These are phyloP conservation scores for Lasioglossum lativentre DNA, from an alignment of 2,888 invertebrate genomes.

Conservation along the genomic window DNA sequence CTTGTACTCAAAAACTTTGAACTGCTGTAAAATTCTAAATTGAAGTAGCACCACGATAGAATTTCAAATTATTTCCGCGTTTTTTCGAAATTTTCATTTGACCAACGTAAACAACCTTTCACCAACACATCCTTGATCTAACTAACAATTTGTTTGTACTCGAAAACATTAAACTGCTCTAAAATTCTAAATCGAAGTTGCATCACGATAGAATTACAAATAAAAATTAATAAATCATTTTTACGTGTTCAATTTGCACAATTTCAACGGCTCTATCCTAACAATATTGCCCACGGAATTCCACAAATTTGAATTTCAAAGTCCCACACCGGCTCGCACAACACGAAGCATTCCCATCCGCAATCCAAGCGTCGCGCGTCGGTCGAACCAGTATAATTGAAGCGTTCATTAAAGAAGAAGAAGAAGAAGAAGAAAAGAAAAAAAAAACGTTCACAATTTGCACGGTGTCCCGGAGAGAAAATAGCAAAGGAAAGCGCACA, in stretches of 20 bases:
- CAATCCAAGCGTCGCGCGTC: background rate
- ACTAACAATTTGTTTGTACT: background rate
- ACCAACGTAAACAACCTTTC: too few relatives aligned
- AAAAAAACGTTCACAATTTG: background rate
- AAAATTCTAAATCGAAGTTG: background rate
- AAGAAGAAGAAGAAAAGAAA: too few relatives aligned
- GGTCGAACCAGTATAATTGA: background rate
- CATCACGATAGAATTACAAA: too few relatives aligned
- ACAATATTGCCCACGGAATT: background rate
- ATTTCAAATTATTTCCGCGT: too few relatives aligned
- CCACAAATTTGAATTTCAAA: background rate
- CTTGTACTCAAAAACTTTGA: background rate
- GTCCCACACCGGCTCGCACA: background rate
- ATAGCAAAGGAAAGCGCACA: conserved; percentile 26
- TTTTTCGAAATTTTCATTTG: too few relatives aligned
- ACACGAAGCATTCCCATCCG: background rate
- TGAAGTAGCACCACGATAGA: too few relatives aligned
- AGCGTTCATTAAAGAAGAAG: background rate
- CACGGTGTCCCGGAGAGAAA: background rate
- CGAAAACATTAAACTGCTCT: background rate
- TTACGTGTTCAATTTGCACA: background rate
- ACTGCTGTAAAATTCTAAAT: background rate
- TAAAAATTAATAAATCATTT: background rate
- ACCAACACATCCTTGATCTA: background rate
- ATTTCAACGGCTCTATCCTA: background rate